Percentiles rank a stretch among this genome's conserved stretches.
Conservation (phyloP, 1,140 invertebrate genomes). For the Drosophila pruinosa region DNA sequence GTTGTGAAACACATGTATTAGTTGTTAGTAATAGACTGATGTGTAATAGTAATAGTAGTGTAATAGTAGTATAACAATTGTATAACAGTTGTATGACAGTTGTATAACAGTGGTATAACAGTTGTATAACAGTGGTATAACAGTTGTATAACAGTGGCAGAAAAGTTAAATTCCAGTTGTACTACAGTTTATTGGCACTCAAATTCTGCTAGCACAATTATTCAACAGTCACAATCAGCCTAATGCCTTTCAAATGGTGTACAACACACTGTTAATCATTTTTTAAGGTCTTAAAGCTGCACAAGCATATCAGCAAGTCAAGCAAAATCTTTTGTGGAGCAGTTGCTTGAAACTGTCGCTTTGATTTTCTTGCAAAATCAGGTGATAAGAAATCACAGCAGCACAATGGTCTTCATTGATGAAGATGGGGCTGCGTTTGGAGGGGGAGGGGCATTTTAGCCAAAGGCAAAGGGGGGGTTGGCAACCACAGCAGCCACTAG, state of each 20-base stretch:
- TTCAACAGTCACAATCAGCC: not conserved
- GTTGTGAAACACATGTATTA: not conserved
- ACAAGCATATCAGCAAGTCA: not conserved
- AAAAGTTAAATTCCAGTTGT: not conserved
- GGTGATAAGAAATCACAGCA: conserved; percentile 34
- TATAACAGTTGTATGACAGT: conserved; percentile 6
- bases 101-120: not conserved
- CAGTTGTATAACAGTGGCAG: conserved; percentile 5
- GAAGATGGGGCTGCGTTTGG: too few species aligned
- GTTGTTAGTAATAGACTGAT: not conserved
- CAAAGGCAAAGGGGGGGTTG: not conserved
- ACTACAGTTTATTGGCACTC: too few species aligned
- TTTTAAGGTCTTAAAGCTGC: not conserved
- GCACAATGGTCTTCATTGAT: not conserved
- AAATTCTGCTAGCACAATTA: too few species aligned
- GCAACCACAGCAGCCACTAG: conserved; percentile 22
- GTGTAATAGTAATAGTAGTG: not conserved
- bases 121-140: not conserved
- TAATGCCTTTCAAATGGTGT: not conserved
- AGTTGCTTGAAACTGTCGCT: conserved; percentile 1
- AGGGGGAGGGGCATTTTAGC: too few species aligned
- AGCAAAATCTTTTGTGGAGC: not conserved
- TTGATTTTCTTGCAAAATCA: conserved; percentile 21
- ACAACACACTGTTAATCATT: not conserved
- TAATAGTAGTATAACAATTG: not conserved